A percentile compares a stretch with the other conserved stretches of the same genome.
These are phyloP conservation scores for Macropodus opercularis DNA, from an alignment of 2,797 vertebrate species.

Conservation along the genomic window DNA sequence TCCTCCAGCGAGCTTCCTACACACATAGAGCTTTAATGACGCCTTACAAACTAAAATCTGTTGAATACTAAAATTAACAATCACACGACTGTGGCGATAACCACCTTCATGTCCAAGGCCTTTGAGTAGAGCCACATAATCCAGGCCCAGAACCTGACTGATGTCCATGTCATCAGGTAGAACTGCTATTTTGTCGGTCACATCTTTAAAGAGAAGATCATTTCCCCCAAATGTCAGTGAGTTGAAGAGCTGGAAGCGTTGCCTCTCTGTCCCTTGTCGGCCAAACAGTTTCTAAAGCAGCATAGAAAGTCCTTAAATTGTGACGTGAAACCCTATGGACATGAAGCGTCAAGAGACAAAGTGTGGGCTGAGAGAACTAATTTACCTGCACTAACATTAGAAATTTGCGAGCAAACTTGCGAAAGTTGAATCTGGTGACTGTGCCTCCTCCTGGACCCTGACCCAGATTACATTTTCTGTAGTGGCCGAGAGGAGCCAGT, in stretches of 20 bases:
- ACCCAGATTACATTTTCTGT: constrained; percentile 86
- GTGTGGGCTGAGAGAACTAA: background rate
- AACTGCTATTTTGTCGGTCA: constrained; percentile 81
- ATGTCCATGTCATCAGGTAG: constrained; percentile 83
- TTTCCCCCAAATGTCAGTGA: constrained; percentile 81
- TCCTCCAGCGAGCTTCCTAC: constrained; percentile 91
- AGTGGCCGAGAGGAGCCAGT: constrained; percentile 81
- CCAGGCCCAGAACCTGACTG: constrained; percentile 88
- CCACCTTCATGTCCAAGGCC: constrained; percentile 93
- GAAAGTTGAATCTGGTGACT: constrained; percentile 84
- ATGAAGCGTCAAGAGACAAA: background rate
- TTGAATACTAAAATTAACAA: background rate
- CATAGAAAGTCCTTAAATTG: background rate
- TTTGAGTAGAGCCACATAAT: constrained; percentile 91
- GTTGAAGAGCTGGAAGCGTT: constrained; percentile 87
- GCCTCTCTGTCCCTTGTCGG: constrained; percentile 78
- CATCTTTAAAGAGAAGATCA: constrained; percentile 89
- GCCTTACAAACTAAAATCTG: constrained; percentile 5
- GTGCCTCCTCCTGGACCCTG: constrained; percentile 84
- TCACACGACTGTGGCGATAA: background rate
- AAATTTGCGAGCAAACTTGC: constrained; percentile 85
- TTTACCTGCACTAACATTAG: constrained; percentile 81
- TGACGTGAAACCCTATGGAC: background rate
- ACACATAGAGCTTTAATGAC: constrained; percentile 18
- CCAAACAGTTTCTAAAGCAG: constrained; percentile 85